phyloP scores from a whole-genome alignment of 1,140 invertebrate species.

The Bemisia tabaci region DNA sequence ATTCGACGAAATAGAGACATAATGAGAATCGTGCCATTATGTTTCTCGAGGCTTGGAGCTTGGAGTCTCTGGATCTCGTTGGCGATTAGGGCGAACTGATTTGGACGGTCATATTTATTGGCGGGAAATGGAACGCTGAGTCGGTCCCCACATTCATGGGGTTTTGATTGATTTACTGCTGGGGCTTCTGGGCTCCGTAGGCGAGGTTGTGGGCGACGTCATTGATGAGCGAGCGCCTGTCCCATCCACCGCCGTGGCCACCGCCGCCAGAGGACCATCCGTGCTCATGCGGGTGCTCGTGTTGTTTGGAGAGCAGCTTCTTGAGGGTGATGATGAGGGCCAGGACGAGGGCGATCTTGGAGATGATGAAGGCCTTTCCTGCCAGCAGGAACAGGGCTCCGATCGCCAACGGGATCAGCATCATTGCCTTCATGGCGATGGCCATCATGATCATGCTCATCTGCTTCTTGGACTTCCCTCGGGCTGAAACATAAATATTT shows the following conservation, averaged over 20 bases:
- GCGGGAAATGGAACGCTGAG: too few relatives aligned
- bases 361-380: constrained; percentile 56
- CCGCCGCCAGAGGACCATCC: constrained; percentile 17
- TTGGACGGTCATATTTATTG: too few relatives aligned
- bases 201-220: constrained; percentile 3
- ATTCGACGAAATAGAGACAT: too few relatives aligned
- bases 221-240: constrained; percentile 40
- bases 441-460: constrained; percentile 43
- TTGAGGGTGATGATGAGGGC: constrained; percentile 60
- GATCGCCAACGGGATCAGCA: constrained; percentile 54
- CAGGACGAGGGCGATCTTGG: constrained; percentile 60
- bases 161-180: too few relatives aligned
- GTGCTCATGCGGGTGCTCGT: constrained; percentile 33
- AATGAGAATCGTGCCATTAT: too few relatives aligned
- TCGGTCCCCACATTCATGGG: too few relatives aligned
- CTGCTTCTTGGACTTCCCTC: constrained; percentile 37
- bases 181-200: constrained; percentile 2
- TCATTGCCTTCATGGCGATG: constrained; percentile 47
- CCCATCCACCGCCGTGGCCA: constrained; percentile 33
- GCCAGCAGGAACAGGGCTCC: constrained; percentile 56
- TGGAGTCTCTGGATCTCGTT: too few relatives aligned
- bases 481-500: too few relatives aligned
- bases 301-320: constrained; percentile 53
- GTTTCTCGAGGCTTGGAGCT: too few relatives aligned
- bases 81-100: too few relatives aligned